phyloP scores from a whole-genome alignment of 2,888 invertebrate genomes.

The Phyllotreta striolata region DNA sequence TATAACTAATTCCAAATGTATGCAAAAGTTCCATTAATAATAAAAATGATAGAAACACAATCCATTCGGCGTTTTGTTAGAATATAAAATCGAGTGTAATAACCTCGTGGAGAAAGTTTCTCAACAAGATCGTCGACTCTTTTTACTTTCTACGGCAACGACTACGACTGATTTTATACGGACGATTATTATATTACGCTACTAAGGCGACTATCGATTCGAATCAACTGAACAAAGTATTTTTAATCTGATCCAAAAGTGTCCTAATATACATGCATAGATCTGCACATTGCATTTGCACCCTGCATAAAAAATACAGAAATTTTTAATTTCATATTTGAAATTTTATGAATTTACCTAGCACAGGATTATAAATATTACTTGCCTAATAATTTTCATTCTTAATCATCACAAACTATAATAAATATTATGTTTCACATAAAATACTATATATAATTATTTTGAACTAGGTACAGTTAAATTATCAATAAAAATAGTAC shows the following conservation, averaged over 20 bases:
- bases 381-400: too few species aligned
- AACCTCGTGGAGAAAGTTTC: slow-evolving; percentile 47
- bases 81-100: slow-evolving; percentile 40
- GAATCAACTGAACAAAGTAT: slow-evolving; percentile 6
- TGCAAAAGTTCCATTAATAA: slow-evolving; percentile 1
- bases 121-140: slow-evolving; percentile 47
- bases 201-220: background rate
- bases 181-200: slow-evolving; percentile 12
- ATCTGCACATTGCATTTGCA: too few species aligned
- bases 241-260: too few species aligned
- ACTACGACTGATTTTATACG: slow-evolving; percentile 17
- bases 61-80: slow-evolving; percentile 17
- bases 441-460: too few species aligned
- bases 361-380: too few species aligned
- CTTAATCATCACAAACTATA: too few species aligned
- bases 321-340: too few species aligned
- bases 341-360: too few species aligned
- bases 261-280: too few species aligned
- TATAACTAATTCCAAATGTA: background rate
- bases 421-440: too few species aligned
- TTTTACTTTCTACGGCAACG: slow-evolving; percentile 48
- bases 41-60: slow-evolving; percentile 19
- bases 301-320: too few species aligned
- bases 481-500: background rate
- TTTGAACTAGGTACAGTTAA: too few species aligned